Conservation (phyloP, 2,113 vertebrate species). For the Odocoileus virginianus region DNA sequence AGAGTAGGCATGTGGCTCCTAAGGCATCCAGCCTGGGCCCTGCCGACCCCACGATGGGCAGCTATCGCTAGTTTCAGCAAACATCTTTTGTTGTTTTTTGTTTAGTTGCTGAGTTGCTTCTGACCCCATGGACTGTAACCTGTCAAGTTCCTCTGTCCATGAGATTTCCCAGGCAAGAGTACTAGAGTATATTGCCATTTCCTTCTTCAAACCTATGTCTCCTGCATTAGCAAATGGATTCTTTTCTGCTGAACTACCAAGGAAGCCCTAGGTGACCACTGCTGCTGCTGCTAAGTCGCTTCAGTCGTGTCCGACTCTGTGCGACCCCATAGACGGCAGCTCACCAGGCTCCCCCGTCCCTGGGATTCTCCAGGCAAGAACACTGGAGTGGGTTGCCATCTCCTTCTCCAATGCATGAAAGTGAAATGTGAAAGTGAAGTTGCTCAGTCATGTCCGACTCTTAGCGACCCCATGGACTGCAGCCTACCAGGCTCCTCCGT, state of each 20-base stretch:
- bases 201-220: neutral
- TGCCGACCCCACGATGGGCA: fast-evolving
- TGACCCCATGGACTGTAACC: neutral
- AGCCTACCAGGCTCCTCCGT: too few relatives aligned
- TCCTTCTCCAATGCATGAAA: too few relatives aligned
- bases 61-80: neutral
- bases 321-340: too few relatives aligned
- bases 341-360: too few relatives aligned
- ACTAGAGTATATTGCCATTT: neutral
- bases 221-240: neutral
- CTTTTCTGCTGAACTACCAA: neutral
- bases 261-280: neutral
- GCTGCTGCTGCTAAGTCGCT: too few relatives aligned
- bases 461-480: too few relatives aligned
- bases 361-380: too few relatives aligned
- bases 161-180: neutral
- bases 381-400: too few relatives aligned
- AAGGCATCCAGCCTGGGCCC: neutral
- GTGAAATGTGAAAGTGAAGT: too few relatives aligned
- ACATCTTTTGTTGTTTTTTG: neutral
- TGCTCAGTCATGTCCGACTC: too few relatives aligned
- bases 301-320: too few relatives aligned
- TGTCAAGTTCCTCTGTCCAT: neutral
- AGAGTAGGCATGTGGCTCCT: neutral
- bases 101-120: neutral